These are phyloP conservation scores for Nyctereutes procyonoides DNA, from an alignment of 2,113 vertebrate species.

Conservation along the genomic window DNA sequence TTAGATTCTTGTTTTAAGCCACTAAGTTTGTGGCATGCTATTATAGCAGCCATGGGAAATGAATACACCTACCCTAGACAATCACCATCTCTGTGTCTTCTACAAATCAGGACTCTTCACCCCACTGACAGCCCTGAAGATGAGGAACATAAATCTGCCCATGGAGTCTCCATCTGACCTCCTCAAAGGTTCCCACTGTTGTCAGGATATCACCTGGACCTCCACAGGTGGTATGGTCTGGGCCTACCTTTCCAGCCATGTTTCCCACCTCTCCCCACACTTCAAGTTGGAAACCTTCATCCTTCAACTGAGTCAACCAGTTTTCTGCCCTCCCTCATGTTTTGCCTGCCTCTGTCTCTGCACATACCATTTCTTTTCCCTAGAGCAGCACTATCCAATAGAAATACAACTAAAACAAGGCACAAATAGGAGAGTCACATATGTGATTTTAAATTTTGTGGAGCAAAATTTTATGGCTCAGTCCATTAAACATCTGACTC, in stretches of 20 bases:
- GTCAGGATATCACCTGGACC: neutral
- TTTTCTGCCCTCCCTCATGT: neutral
- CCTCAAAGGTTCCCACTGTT: no score
- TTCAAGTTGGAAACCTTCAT: neutral
- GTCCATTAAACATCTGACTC: neutral
- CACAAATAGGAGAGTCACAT: neutral
- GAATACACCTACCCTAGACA: neutral
- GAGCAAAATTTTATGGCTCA: neutral
- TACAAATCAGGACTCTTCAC: neutral
- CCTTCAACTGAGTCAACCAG: neutral
- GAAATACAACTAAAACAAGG: neutral
- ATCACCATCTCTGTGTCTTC: neutral
- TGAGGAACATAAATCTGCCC: neutral
- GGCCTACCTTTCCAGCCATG: neutral
- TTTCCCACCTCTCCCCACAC: neutral
- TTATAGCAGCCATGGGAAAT: neutral
- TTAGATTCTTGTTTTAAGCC: neutral
- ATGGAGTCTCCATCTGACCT: neutral
- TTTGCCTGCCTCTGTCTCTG: neutral
- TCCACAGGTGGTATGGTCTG: neutral
- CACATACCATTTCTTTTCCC: neutral
- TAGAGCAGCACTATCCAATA: neutral
- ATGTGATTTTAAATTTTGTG: neutral
- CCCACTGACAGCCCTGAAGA: accelerated
- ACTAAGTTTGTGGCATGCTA: neutral